Evolutionary conservation across 23 tunicate species (phyloP).

Genomic region (Halocynthia roretzi): DNA sequence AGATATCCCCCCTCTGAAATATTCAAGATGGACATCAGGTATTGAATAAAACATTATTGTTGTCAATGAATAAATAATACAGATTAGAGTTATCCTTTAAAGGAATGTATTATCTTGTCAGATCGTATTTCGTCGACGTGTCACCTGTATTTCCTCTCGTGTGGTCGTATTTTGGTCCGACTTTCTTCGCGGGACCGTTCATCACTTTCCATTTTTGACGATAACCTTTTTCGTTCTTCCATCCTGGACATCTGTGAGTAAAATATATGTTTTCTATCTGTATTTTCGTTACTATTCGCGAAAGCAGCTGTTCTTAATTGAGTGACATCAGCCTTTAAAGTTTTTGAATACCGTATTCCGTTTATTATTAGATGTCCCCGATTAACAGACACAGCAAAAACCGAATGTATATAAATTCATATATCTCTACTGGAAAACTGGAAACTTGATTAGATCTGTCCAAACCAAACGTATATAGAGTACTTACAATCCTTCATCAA

Average conservation of each 20-base stretch:
- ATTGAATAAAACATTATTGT: not conserved
- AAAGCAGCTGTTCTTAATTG: too few species aligned
- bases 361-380: too few species aligned
- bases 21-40: not conserved
- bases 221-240: constrained; percentile 4
- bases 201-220: constrained; percentile 5
- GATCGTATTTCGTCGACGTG: too few species aligned
- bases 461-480: not conserved
- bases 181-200: constrained; percentile 18
- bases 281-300: not conserved
- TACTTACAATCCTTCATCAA: constrained; percentile 5
- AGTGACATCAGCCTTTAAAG: too few species aligned
- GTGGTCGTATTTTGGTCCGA: constrained; percentile 18
- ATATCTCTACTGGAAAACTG: too few species aligned
- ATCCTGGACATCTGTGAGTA: constrained; percentile 15
- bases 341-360: too few species aligned
- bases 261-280: not conserved
- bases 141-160: constrained; percentile 4
- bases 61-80: not conserved
- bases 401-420: too few species aligned
- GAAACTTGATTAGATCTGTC: too few species aligned
- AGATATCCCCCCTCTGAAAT: constrained; percentile 20
- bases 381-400: too few species aligned
- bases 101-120: not conserved
- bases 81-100: not conserved